Percentiles rank a stretch among this genome's conserved stretches.
phyloP scores from a whole-genome alignment of 2,797 vertebrate species.

The Halcyon smyrnensis region DNA sequence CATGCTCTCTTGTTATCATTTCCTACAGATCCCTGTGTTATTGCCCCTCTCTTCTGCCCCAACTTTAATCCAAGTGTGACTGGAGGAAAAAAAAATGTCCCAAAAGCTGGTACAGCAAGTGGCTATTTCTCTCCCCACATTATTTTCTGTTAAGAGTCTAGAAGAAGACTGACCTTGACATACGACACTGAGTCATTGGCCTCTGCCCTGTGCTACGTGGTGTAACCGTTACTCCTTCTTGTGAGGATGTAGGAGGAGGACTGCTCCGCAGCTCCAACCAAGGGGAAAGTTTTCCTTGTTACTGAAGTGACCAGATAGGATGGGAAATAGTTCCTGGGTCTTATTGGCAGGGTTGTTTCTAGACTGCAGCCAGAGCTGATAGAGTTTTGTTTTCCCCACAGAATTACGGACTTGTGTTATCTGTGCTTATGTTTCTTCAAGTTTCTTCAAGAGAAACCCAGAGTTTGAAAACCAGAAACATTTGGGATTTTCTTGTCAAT shows the following conservation, averaged over 20 bases:
- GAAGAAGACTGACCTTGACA: not conserved
- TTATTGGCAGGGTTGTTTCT: not conserved
- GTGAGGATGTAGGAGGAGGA: not conserved
- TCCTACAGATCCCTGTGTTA: not conserved
- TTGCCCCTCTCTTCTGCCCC: not conserved
- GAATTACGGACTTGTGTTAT: not conserved
- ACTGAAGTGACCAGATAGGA: not conserved
- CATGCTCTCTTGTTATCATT: not conserved
- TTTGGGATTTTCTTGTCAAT: not conserved
- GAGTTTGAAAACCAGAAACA: not conserved
- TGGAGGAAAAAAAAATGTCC: not conserved
- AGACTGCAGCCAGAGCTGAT: not conserved
- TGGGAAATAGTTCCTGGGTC: not conserved
- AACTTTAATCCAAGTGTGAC: not conserved
- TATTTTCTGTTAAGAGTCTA: not conserved
- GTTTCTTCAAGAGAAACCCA: not conserved
- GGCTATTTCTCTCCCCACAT: not conserved
- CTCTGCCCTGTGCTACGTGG: rapidly evolving
- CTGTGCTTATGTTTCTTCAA: not conserved
- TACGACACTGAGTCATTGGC: rapidly evolving
- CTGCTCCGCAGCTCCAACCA: not conserved
- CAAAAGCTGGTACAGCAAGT: not conserved
- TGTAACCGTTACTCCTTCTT: not conserved
- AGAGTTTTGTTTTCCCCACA: not conserved
- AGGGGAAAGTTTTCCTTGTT: not conserved